Percentiles rank a stretch among this genome's conserved stretches.
Evolutionary conservation across 2,888 invertebrate genomes (phyloP).

Genomic region (Dicycla oo): DNA sequence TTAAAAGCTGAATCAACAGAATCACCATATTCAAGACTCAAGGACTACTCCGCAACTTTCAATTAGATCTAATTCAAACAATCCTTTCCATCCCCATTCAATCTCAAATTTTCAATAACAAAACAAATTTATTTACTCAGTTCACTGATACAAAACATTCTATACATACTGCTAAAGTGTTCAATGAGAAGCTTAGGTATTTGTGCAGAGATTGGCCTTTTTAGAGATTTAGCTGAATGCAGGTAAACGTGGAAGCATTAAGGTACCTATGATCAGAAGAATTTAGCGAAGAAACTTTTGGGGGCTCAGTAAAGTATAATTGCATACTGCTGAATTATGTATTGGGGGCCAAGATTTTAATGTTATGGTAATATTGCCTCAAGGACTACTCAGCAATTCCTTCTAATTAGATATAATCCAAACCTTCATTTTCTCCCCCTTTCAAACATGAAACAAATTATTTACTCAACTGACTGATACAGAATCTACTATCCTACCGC

Average conservation of each 20-base stretch:
- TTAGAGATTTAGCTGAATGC: constrained; percentile 75
- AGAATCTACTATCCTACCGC: constrained; percentile 3
- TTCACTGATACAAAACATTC: constrained; percentile 13
- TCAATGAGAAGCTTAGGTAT: constrained; percentile 67
- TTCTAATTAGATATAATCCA: constrained; percentile 8
- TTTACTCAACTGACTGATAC: constrained; percentile 36
- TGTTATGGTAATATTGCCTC: constrained; percentile 44
- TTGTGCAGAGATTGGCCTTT: constrained; percentile 72
- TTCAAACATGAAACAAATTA: constrained; percentile 44
- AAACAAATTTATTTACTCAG: constrained; percentile 40
- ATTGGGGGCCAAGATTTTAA: constrained; percentile 36
- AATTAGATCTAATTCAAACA: constrained; percentile 49
- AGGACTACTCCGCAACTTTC: constrained; percentile 42
- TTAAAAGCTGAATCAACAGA: constrained; percentile 31
- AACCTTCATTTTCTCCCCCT: constrained; percentile 11
- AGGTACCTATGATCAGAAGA: constrained; percentile 78
- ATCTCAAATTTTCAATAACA: constrained; percentile 53
- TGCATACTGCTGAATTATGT: constrained; percentile 58
- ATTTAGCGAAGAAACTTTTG: constrained; percentile 78
- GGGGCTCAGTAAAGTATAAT: constrained; percentile 68
- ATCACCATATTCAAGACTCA: constrained; percentile 1
- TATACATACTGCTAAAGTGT: constrained; percentile 35
- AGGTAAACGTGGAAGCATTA: constrained; percentile 73
- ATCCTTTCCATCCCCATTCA: constrained; percentile 25
- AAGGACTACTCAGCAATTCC: constrained; percentile 8